A percentile compares a stretch with the other conserved stretches of the same genome.
Conservation (phyloP, 37 sponge, comb jelly and placozoan species). For the Chondrosia reniformis region DNA sequence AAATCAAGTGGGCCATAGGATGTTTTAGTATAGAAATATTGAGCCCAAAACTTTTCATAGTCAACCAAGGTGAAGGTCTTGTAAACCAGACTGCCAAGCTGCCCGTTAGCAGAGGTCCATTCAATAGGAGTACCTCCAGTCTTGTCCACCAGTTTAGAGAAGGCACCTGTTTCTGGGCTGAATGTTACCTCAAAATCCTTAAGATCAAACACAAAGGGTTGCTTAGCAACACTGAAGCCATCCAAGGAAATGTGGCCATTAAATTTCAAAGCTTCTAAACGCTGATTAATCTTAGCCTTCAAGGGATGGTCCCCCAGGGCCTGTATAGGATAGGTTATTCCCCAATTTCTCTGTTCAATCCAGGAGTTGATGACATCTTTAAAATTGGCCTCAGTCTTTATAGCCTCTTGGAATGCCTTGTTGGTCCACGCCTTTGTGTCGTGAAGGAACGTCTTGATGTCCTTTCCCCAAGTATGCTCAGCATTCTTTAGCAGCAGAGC, state of each 20-base stretch:
- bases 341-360: constrained; percentile 64
- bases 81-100: constrained; percentile 31
- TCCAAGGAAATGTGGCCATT: constrained; percentile 20
- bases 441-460: constrained; percentile 53
- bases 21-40: constrained; percentile 16
- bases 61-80: constrained; percentile 40
- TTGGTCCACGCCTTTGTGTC: constrained; percentile 60
- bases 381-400: constrained; percentile 24
- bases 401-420: constrained; percentile 17
- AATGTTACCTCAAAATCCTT: constrained; percentile 32
- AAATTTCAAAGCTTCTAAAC: constrained; percentile 31
- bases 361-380: constrained; percentile 47
- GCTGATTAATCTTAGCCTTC: background rate
- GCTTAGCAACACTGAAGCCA: constrained; percentile 12
- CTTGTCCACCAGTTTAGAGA: constrained; percentile 16
- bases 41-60: constrained; percentile 19
- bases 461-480: constrained; percentile 82
- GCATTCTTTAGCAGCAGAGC: constrained; percentile 51
- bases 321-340: constrained; percentile 40
- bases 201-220: constrained; percentile 19
- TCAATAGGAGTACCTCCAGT: background rate
- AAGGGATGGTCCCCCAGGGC: constrained; percentile 46
- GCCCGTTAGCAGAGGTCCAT: constrained; percentile 16
- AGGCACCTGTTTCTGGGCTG: constrained; percentile 18
- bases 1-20: constrained; percentile 32